These are phyloP conservation scores for Ceyx margarethae DNA, from an alignment of 2,113 vertebrate species.

Conservation along the genomic window DNA sequence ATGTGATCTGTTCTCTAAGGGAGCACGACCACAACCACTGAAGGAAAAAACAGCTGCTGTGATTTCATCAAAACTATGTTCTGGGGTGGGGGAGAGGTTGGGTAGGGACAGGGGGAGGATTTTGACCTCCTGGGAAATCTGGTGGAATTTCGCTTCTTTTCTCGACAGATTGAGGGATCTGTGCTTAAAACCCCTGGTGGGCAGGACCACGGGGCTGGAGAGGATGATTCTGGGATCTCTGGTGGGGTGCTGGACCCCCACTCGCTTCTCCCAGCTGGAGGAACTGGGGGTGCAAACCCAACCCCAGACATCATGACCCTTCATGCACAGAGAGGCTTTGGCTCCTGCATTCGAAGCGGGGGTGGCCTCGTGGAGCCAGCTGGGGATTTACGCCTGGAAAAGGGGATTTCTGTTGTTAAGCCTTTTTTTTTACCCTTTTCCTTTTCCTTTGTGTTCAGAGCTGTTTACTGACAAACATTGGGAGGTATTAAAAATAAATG, in stretches of 20 bases:
- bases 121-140: neutral
- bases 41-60: neutral
- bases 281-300: neutral
- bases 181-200: neutral
- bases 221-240: no score
- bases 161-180: neutral
- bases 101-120: neutral
- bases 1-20: neutral
- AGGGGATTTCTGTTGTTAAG: neutral
- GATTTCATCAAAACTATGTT: neutral
- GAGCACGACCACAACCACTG: neutral
- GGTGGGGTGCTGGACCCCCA: accelerated
- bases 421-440: neutral
- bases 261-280: neutral
- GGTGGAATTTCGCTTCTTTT: neutral
- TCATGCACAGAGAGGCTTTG: neutral
- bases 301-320: accelerated
- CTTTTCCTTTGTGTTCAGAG: neutral
- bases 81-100: accelerated
- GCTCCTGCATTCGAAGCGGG: neutral
- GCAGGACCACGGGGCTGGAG: neutral
- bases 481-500: neutral
- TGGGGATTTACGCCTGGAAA: neutral
- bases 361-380: neutral
- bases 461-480: neutral